phyloP scores from a whole-genome alignment of 2,113 vertebrate genomes.

The Mus spicilegus region DNA sequence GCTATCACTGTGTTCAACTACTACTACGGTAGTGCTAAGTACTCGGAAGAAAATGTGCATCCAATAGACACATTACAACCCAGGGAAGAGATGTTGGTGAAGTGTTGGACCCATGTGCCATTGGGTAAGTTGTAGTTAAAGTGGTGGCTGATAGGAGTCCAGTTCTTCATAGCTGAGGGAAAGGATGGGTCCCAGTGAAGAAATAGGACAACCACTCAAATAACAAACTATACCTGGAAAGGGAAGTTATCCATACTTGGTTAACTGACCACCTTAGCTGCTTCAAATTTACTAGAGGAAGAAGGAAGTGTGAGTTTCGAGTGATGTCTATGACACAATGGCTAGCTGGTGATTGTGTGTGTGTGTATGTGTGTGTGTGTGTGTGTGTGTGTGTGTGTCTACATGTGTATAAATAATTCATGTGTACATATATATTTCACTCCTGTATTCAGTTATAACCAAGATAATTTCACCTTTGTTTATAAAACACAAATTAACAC shows the following conservation, averaged over 20 bases:
- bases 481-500: constrained; percentile 4
- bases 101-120: neutral
- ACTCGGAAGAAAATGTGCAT: neutral
- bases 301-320: neutral
- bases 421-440: neutral
- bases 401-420: no score
- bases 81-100: neutral
- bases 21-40: neutral
- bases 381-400: neutral
- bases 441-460: neutral
- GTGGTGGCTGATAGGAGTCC: neutral
- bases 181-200: neutral
- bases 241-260: neutral
- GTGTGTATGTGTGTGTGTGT: neutral
- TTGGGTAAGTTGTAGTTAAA: neutral
- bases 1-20: neutral
- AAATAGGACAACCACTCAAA: constrained; percentile 3
- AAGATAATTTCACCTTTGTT: constrained; percentile 35
- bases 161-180: neutral
- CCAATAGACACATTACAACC: neutral
- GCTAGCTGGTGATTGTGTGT: neutral
- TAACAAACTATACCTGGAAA: neutral
- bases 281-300: constrained; percentile 6
- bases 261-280: neutral
- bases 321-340: neutral